Conservation (phyloP, 2,113 vertebrate species). For the Planiliza haematocheilus region DNA sequence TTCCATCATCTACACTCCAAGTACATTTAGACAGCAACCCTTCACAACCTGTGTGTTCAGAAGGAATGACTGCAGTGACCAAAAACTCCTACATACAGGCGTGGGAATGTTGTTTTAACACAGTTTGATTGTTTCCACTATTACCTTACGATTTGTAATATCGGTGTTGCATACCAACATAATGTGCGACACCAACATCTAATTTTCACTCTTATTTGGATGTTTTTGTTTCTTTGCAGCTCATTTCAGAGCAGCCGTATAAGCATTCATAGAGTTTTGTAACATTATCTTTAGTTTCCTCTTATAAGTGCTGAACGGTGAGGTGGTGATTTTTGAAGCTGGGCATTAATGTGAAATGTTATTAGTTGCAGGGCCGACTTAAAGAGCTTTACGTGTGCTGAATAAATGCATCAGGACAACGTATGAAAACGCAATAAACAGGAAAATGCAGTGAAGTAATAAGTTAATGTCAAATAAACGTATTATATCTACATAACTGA, state of each 20-base stretch:
- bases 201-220: neutral
- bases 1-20: too few relatives aligned
- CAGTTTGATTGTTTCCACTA: neutral
- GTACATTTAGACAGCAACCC: neutral
- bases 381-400: neutral
- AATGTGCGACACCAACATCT: too few relatives aligned
- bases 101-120: neutral
- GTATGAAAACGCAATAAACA: neutral
- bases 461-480: neutral
- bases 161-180: too few relatives aligned
- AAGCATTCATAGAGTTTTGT: neutral
- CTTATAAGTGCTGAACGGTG: neutral
- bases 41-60: neutral
- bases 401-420: neutral
- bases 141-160: neutral
- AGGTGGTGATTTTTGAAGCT: neutral
- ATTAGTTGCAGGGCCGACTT: neutral
- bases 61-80: neutral
- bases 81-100: neutral
- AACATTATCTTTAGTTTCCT: neutral
- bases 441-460: neutral
- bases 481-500: neutral
- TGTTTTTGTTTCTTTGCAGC: slow-evolving; percentile 12
- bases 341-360: slow-evolving; percentile 6
- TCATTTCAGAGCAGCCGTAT: slow-evolving; percentile 1